Evolutionary conservation across 2,797 vertebrate species (phyloP).

Genomic region (Geotrypetes seraphini): DNA sequence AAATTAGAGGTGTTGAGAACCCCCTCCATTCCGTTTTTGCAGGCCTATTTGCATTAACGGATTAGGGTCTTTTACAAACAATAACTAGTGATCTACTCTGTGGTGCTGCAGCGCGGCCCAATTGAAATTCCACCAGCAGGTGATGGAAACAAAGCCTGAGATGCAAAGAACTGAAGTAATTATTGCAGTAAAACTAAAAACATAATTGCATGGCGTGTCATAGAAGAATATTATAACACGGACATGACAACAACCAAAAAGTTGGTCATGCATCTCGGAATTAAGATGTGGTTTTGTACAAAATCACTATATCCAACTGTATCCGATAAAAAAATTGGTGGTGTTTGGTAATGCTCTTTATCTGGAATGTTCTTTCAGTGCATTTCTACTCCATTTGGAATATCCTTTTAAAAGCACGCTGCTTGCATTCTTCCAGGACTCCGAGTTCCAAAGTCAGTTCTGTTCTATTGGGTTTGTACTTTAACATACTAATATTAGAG

Average conservation of each 20-base stretch:
- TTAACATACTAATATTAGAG: too few species aligned
- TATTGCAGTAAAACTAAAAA: background rate
- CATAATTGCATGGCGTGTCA: background rate
- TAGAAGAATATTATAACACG: background rate
- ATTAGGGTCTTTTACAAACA: constrained; percentile 28
- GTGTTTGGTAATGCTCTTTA: constrained; percentile 8
- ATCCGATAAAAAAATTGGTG: constrained; percentile 8
- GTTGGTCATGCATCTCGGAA: constrained; percentile 8
- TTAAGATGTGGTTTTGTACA: too few species aligned
- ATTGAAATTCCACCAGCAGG: constrained; percentile 29
- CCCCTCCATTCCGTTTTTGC: constrained; percentile 16
- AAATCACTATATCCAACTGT: background rate
- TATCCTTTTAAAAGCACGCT: too few species aligned
- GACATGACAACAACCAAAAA: background rate
- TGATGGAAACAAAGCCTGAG: constrained; percentile 9
- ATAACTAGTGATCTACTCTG: constrained; percentile 30
- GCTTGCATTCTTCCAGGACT: too few species aligned
- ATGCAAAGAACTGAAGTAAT: constrained; percentile 12
- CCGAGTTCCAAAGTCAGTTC: too few species aligned
- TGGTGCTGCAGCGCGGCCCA: constrained; percentile 27
- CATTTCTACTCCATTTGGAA: too few species aligned
- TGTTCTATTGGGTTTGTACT: too few species aligned
- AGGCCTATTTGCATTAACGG: constrained; percentile 20
- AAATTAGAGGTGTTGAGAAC: constrained; percentile 5
- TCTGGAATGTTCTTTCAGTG: too few species aligned